These are phyloP conservation scores for Drosophila fuyamai DNA, from an alignment of 1,140 invertebrate genomes.

Conservation along the genomic window DNA sequence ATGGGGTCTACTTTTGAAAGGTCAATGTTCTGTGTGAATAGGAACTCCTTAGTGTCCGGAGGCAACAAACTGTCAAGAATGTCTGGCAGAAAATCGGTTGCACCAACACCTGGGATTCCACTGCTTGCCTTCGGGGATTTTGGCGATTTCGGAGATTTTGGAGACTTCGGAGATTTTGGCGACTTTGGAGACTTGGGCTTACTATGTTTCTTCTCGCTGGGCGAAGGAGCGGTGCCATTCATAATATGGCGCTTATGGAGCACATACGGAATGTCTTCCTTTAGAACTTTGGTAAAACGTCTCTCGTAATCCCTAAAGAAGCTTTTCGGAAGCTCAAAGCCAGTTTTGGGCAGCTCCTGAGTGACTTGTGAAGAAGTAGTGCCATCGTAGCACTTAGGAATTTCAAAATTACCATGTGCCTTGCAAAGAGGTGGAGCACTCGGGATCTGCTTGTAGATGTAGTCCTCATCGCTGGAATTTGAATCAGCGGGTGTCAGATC, in stretches of 20 bases:
- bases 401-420: conserved; percentile 88
- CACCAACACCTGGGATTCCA: conserved; percentile 7
- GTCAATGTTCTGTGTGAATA: conserved; percentile 90
- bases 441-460: conserved; percentile 89
- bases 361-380: conserved; percentile 76
- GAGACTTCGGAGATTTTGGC: conserved; percentile 87
- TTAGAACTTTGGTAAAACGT: conserved; percentile 76
- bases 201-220: conserved; percentile 86
- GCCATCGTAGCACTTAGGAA: conserved; percentile 86
- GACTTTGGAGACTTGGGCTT: conserved; percentile 87
- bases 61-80: conserved; percentile 80
- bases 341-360: conserved; percentile 84
- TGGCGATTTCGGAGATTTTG: conserved; percentile 86
- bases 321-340: conserved; percentile 87
- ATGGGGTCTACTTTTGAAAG: conserved; percentile 89
- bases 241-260: conserved; percentile 92
- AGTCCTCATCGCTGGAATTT: conserved; percentile 91
- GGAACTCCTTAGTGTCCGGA: conserved; percentile 86
- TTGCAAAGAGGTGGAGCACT: conserved; percentile 89
- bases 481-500: conserved; percentile 91
- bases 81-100: conserved; percentile 78
- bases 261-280: conserved; percentile 91
- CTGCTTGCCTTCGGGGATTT: conserved; percentile 72
- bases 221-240: conserved; percentile 90
- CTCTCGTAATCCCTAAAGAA: conserved; percentile 87